phyloP scores from a whole-genome alignment of 2,113 vertebrate species.

The Bambusicola thoracicus region DNA sequence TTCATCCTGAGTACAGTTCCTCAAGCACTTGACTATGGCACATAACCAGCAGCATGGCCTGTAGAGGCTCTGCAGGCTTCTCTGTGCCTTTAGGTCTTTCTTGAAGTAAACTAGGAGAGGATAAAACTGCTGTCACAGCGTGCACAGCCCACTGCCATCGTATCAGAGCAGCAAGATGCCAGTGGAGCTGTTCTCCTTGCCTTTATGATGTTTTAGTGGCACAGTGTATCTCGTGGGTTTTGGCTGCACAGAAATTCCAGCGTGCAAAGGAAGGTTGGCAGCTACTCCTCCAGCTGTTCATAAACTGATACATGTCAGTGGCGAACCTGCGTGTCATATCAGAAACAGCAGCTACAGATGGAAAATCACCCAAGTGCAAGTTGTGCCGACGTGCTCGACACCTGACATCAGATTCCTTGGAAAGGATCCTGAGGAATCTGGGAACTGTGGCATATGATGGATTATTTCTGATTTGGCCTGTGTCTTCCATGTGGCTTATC shows the following conservation, averaged over 20 bases:
- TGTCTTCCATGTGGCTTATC: slow-evolving; percentile 28
- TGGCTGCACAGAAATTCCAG: neutral
- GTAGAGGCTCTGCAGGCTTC: neutral
- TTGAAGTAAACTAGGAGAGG: neutral
- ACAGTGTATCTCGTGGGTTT: neutral
- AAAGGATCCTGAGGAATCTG: slow-evolving; percentile 65
- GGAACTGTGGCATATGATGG: slow-evolving; percentile 64
- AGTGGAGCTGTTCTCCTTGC: neutral
- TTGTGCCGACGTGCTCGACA: neutral
- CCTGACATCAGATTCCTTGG: slow-evolving; percentile 44
- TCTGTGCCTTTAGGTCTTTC: neutral
- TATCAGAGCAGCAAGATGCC: neutral
- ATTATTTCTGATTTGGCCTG: slow-evolving; percentile 70
- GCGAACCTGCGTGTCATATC: neutral
- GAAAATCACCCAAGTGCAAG: slow-evolving; percentile 52
- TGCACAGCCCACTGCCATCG: neutral
- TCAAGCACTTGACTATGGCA: neutral
- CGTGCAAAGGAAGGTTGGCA: neutral
- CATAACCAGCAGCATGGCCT: neutral
- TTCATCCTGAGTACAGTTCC: neutral
- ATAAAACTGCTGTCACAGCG: neutral
- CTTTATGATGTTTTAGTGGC: neutral
- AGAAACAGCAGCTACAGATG: slow-evolving; percentile 57
- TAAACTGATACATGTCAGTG: neutral
- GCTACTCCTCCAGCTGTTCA: slow-evolving; percentile 42